Base-by-base conservation (phyloP, 2,797 vertebrate species). In the Sebastes trivittatus region DNA sequence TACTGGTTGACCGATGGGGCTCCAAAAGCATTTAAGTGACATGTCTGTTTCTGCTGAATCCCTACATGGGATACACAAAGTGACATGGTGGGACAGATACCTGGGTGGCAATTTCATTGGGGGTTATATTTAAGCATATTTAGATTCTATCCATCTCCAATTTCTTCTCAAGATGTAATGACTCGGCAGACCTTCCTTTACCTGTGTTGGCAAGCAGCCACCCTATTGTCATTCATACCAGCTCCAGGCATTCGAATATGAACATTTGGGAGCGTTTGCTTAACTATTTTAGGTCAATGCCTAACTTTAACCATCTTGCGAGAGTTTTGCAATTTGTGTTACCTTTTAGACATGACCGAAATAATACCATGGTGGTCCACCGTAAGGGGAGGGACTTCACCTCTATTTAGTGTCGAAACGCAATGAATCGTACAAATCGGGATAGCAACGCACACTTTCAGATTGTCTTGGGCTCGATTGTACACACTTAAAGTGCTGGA, bases 391-490 rank as follows among this genome's bases (percentile, higher is more conserved):
- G 10, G 10, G 34, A 36, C 34, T 36, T 11, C 1, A 0, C 34
- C 34, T 36, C 34, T 36, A 36, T 36, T 36, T 36, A 36, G 34
- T 0, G 34, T 2, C 11, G 36, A 38, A 38, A 38, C 11, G 36
- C 36, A 38, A 38, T 38, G 36, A 38, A 38, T 38, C 36, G 36
- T 38, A 38, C 36, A 38, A 38, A 38, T 38, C 0, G 36, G 0
- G 36, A 0, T 38, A 1, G 36, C 36, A 38, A 38, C 0, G 36
- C 36, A 38, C 36, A 38, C 36, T 38, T 38, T 0, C 1, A 13
- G 11, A 38, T 0, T 0, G 4, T 1, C 2, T 36, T 36, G 2
- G 4, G 0, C 36, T 38, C 0, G 36, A 38, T 38, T 38, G 36
- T 38, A 38, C 11, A 5, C 11, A 38, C 36, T 38, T 38, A 38